Conservation (phyloP, 1,140 invertebrate species). For the Meloidogyne hapla region DNA sequence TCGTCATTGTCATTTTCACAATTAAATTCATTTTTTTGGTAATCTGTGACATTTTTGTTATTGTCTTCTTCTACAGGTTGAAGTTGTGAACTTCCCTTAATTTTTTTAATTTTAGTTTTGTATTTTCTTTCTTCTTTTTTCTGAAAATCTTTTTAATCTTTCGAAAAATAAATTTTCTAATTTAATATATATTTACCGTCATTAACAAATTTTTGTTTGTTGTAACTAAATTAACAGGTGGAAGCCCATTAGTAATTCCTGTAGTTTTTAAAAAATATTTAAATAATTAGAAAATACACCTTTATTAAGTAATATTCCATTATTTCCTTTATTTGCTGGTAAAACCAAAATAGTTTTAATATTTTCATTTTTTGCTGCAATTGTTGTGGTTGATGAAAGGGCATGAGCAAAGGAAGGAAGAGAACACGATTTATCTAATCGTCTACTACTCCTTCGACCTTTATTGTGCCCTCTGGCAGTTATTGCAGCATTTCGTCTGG, state of each 20-base stretch:
- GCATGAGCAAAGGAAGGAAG: conserved; percentile 16
- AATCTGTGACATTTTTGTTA: background rate
- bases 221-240: background rate
- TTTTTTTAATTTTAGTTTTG: background rate
- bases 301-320: background rate
- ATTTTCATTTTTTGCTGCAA: background rate
- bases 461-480: background rate
- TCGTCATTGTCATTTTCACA: background rate
- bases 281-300: background rate
- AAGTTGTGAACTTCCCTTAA: background rate
- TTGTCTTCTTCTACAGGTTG: background rate
- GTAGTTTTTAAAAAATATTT: background rate
- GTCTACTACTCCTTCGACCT: conserved; percentile 5
- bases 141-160: background rate
- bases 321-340: background rate
- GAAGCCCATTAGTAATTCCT: conserved; percentile 2
- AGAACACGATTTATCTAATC: conserved; percentile 19
- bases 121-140: too few relatives aligned
- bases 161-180: too few relatives aligned
- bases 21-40: background rate
- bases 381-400: background rate
- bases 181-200: background rate
- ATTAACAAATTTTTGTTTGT: background rate
- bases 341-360: conserved; percentile 1
- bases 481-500: background rate